These are phyloP conservation scores for Mechanitis mazaeus DNA, from an alignment of 2,888 invertebrate genomes.

Conservation along the genomic window DNA sequence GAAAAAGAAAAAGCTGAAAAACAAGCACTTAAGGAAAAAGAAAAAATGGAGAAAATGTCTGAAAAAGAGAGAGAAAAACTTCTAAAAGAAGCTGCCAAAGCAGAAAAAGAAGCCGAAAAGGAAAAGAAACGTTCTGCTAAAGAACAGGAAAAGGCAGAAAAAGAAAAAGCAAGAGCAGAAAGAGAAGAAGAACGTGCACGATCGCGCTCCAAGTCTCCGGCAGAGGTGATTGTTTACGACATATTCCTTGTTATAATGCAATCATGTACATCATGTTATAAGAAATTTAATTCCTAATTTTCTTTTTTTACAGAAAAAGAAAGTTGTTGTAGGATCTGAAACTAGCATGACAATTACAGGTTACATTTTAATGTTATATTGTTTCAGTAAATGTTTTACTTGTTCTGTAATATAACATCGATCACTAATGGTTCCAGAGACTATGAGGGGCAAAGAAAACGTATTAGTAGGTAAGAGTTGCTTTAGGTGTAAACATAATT, in stretches of 20 bases:
- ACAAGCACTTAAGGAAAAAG: slow-evolving; percentile 9
- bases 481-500: neutral
- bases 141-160: neutral
- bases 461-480: slow-evolving; percentile 15
- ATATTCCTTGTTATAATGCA: neutral
- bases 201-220: neutral
- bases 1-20: neutral
- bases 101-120: slow-evolving; percentile 10
- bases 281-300: neutral
- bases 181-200: slow-evolving; percentile 11
- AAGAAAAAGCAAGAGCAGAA: neutral
- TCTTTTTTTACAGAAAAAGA: neutral
- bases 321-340: slow-evolving; percentile 16
- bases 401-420: slow-evolving; percentile 31
- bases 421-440: neutral
- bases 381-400: slow-evolving; percentile 11
- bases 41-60: neutral
- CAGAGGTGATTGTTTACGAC: too few relatives aligned
- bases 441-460: slow-evolving; percentile 21
- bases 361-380: slow-evolving; percentile 20
- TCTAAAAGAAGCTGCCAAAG: neutral
- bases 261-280: neutral
- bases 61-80: neutral
- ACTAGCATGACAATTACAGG: slow-evolving; percentile 37
- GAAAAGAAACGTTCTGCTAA: neutral